A percentile compares a stretch with the other conserved stretches of the same genome.
Conservation (phyloP, 2,888 invertebrate species). For the Junonia oenone region DNA sequence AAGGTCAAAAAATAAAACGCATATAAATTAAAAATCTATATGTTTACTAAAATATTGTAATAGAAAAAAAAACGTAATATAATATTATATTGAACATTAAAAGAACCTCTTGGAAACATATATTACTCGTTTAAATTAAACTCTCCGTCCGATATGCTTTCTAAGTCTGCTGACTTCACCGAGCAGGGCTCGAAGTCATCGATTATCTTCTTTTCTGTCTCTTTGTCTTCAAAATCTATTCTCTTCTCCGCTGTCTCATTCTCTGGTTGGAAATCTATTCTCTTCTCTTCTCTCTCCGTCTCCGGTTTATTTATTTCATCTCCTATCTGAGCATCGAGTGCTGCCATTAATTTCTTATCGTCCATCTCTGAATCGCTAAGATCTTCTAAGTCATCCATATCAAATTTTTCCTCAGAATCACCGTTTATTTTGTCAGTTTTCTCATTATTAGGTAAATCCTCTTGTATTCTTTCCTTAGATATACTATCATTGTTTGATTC, state of each 20-base stretch:
- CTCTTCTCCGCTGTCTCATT: background rate
- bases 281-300: background rate
- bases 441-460: too few species aligned
- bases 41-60: background rate
- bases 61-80: background rate
- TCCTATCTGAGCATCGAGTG: conserved; percentile 36
- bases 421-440: too few species aligned
- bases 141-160: background rate
- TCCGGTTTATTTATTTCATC: background rate
- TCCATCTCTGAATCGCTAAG: conserved; percentile 40
- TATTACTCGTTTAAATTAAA: background rate
- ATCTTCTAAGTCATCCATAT: conserved; percentile 36
- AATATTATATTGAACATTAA: background rate
- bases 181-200: background rate
- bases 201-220: too few species aligned
- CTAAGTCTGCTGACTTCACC: background rate
- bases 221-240: background rate
- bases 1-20: background rate
- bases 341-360: conserved; percentile 41
- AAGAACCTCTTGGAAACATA: background rate
- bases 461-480: too few species aligned
- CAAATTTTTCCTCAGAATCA: conserved; percentile 21
- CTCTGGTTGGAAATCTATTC: background rate
- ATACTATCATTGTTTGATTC: too few species aligned
- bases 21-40: background rate